Conservation (phyloP, 2,797 vertebrate genomes). For the Spatula clypeata region DNA sequence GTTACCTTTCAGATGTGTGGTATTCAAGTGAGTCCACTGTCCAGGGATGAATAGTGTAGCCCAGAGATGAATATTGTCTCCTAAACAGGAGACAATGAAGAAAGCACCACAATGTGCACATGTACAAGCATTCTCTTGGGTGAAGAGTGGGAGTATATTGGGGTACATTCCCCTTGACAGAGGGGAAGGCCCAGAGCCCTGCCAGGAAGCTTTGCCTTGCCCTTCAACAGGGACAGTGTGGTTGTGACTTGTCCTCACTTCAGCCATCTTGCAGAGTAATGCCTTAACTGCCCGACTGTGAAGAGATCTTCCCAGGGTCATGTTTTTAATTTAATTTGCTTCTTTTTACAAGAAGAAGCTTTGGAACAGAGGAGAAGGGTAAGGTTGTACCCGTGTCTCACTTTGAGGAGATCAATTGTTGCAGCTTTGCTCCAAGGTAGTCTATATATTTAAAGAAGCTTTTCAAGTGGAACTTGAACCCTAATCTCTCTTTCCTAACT, state of each 20-base stretch:
- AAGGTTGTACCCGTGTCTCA: background rate
- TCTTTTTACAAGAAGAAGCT: background rate
- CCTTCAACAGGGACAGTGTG: rapidly evolving
- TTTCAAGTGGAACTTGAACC: background rate
- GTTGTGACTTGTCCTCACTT: background rate
- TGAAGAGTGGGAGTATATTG: rapidly evolving
- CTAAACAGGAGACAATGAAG: background rate
- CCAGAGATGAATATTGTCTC: background rate
- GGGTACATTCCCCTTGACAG: background rate
- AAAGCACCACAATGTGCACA: rapidly evolving
- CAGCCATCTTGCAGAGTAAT: background rate
- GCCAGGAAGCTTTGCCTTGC: background rate
- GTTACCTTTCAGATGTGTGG: background rate
- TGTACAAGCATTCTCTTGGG: rapidly evolving
- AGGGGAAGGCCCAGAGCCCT: background rate
- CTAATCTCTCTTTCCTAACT: background rate
- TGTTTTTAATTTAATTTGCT: background rate
- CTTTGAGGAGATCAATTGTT: background rate
- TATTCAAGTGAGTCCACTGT: background rate
- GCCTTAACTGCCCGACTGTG: background rate
- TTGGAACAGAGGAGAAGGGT: background rate
- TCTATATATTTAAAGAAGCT: background rate
- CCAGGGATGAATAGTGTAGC: background rate
- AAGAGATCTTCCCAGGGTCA: background rate
- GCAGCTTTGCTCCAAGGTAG: background rate